Base-by-base conservation (phyloP, 2,113 vertebrate species). In the Nettapus auritus region DNA sequence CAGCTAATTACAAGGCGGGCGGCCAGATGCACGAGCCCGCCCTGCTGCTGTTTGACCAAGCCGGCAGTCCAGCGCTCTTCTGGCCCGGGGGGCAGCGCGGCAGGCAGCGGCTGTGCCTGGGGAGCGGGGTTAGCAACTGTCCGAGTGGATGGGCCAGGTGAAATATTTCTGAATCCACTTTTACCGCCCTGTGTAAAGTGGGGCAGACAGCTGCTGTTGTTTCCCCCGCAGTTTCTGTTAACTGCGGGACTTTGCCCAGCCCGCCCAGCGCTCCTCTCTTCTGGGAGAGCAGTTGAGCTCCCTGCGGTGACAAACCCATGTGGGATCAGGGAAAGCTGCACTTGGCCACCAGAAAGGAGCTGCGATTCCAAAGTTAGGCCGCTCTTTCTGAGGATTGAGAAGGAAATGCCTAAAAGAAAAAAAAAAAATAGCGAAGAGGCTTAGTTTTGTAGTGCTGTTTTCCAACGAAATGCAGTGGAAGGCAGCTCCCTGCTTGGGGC, bases 251-350 rank as follows among this genome's bases (percentile, higher is more conserved):
- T 92, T 84, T 89, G 73, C 46, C 60, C 31, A 3, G 55, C 52
- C 28, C 15, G 5, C 22, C 31, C 22, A 31, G 52, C 29, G 3
- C 0, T 8, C 6, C 17, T 46, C 40, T 74, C 15, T 38, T 88
- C 48, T 1, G 9, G 53, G 63, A 69, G 44, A 25, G 50, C 4
- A 0, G 11, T 33, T 3, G 0, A 13, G 4, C 29, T 59, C 25
- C 40, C 22, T 13, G 4, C 21, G 70, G 44, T 2, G 11, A 1
- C 3, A 3, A 48, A 38, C 29, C 15, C 1, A 1, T 4, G 9
- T 22, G 16, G 4, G 28, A 9, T 17, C 9, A 18, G 8, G 67
- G 77, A 57, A 76, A 67, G 17, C 73, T 36, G 22, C 1, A 0
- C 25, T 33, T 2, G 12, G 19, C 8, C 28, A 62, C 34, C 42